Base-by-base conservation (phyloP, 2,888 invertebrate genomes). In the Luffia ferchaultella region DNA sequence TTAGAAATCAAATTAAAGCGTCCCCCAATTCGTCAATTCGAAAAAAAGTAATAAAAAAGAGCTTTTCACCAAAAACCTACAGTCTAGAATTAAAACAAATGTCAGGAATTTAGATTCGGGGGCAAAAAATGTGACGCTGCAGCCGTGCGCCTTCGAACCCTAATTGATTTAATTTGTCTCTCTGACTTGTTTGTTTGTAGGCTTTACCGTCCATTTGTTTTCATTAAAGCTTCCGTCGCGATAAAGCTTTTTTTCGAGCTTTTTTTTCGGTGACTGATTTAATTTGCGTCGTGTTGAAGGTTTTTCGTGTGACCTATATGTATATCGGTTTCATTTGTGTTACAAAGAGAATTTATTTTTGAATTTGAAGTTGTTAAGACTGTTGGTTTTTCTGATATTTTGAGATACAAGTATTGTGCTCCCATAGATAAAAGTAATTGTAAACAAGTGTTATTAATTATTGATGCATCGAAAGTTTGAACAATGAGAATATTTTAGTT, bases 141-240 rank as follows among this genome's bases (percentile, higher is more conserved):
- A 12, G 30, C n/a, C n/a, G 30, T 12, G 30, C 30, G 30, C 30
- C 5, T 30, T 30, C 30, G 30, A 30, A 30, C 30, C 30, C 30
- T 30, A 30, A 30, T 30, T 30, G 30, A 30, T 30, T 30, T 30
- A 30, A 30, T 30, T 30, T 30, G 30, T 30, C 30, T 47, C 53
- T 52, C 59, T 55, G 58, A 55, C 56, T 58, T 61, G 61, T 67
- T 65, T 67, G 65, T 68, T 67, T 67, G 52, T 61, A 63, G 56
- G 61, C 55, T 56, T 64, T 66, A 65, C 62, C 64, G 70, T 70
- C 68, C 72, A 76, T 78, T 78, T 73, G 71, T 78, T 77, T 77
- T 75, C 74, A 78, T 78, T 76, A 76, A 70, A 67, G 67, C 72
- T 66, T 62, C 67, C 65, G 61, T 60, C 60, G 65, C 60, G 60